Percentiles rank a stretch among this genome's conserved stretches.
Evolutionary conservation across 2,888 invertebrate species (phyloP).

Genomic region (Silvanus unidentatus): DNA sequence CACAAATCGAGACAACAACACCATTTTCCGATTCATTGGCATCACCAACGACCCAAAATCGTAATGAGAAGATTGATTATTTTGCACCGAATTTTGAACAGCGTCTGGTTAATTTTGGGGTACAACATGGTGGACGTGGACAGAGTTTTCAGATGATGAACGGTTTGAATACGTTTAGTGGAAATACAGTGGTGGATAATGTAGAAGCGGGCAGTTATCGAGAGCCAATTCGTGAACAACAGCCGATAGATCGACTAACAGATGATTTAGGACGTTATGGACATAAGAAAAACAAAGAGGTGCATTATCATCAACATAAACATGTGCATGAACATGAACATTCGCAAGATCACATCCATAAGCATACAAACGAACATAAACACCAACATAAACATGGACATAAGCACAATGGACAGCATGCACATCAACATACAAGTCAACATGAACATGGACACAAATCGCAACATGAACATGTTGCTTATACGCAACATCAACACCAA

Average conservation of each 20-base stretch:
- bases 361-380: constrained; percentile 21
- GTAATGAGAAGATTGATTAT: neutral
- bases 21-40: too few relatives aligned
- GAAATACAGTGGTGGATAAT: neutral
- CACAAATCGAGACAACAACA: too few relatives aligned
- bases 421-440: constrained; percentile 15
- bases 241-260: too few relatives aligned
- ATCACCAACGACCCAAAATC: too few relatives aligned
- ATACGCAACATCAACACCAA: neutral
- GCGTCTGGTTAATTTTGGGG: neutral
- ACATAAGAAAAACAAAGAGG: constrained; percentile 16
- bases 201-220: neutral
- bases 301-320: constrained; percentile 38
- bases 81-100: neutral
- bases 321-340: constrained; percentile 37
- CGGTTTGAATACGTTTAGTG: neutral
- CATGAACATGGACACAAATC: constrained; percentile 16
- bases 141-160: neutral
- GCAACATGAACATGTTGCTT: constrained; percentile 25
- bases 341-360: constrained; percentile 30
- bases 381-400: constrained; percentile 26
- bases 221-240: neutral
- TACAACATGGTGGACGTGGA: neutral
- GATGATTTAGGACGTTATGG: neutral
- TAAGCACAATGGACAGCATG: constrained; percentile 19